phyloP scores from a whole-genome alignment of 1,140 invertebrate genomes.

The Apis cerana region DNA sequence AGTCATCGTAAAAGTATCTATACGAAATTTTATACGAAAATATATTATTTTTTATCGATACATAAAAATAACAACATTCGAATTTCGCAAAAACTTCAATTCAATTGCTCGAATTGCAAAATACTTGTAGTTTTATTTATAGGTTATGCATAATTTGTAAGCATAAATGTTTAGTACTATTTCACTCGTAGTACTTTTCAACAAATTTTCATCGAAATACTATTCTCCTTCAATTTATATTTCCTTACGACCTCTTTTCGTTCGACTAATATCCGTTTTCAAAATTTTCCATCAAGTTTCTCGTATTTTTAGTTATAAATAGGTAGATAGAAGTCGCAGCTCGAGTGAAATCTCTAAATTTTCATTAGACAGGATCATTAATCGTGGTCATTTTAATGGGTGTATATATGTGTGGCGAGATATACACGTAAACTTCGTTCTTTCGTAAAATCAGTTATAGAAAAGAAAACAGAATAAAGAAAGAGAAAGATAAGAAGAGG shows the following conservation, averaged over 20 bases:
- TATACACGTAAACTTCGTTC: background rate
- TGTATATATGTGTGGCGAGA: background rate
- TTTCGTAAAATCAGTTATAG: constrained; percentile 25
- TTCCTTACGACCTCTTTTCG: constrained; percentile 1
- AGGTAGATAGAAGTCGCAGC: too few species aligned
- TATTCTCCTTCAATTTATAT: background rate
- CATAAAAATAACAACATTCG: background rate
- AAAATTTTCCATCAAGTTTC: background rate
- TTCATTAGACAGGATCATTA: background rate
- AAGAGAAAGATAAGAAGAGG: constrained; percentile 38
- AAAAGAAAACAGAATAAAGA: constrained; percentile 12
- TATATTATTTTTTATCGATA: too few species aligned
- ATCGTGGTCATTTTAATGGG: constrained; percentile 20
- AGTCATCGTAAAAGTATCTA: too few species aligned
- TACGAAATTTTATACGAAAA: too few species aligned
- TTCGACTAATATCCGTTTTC: background rate
- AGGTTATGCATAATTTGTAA: background rate
- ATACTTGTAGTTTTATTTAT: background rate
- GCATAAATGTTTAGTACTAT: background rate
- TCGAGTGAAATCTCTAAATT: background rate
- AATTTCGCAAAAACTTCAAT: background rate
- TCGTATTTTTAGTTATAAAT: too few species aligned
- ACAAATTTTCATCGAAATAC: background rate
- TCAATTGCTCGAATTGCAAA: background rate
- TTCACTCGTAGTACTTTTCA: background rate